Conservation (phyloP, 2,797 vertebrate species). For the Toxotes lorentzi region DNA sequence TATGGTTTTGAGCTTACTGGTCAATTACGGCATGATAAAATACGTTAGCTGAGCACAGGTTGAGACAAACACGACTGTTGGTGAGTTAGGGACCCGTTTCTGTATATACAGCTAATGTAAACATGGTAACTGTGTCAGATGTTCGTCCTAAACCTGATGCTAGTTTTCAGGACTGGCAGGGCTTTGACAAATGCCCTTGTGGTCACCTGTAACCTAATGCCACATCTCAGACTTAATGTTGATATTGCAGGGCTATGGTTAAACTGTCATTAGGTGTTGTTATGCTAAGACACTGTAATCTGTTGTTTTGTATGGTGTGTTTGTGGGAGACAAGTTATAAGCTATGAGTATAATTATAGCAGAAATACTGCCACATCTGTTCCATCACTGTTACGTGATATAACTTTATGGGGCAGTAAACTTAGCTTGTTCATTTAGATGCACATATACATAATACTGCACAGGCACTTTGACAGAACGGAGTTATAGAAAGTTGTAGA, state of each 20-base stretch:
- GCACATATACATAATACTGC: background rate
- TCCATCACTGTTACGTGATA: background rate
- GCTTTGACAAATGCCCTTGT: background rate
- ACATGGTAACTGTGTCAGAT: conserved; percentile 13
- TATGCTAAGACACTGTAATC: background rate
- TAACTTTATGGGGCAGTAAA: background rate
- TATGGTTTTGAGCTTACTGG: background rate
- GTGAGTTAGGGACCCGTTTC: background rate
- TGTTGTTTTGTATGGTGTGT: background rate
- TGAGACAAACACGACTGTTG: background rate
- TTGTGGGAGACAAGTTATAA: too few species aligned
- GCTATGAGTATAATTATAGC: too few species aligned
- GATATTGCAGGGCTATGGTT: background rate
- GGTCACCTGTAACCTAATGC: background rate
- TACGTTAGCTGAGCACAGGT: background rate
- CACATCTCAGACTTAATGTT: background rate
- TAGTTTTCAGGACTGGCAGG: conserved; percentile 7
- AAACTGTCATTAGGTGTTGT: background rate
- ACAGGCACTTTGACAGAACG: background rate
- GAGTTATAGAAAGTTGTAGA: background rate
- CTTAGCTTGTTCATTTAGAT: background rate
- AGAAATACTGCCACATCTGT: background rate
- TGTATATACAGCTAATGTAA: conserved; percentile 13
- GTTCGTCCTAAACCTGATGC: background rate
- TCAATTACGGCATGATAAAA: background rate